Conservation (phyloP, 2,888 invertebrate species). For the Mystacides longicornis region DNA sequence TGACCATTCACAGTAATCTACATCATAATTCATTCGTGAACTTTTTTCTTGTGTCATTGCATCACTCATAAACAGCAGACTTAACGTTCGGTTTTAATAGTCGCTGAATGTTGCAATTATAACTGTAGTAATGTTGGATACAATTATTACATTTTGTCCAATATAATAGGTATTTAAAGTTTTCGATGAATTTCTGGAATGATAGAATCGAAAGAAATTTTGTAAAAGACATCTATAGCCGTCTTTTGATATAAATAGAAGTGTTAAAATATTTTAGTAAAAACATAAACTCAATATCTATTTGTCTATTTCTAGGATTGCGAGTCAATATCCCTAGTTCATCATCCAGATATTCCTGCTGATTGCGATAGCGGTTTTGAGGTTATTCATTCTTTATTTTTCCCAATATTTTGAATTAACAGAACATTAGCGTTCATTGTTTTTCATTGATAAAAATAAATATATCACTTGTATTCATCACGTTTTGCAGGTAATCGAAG, state of each 20-base stretch:
- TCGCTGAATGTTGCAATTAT: too few species aligned
- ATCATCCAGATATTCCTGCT: constrained; percentile 8
- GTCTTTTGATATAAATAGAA: background rate
- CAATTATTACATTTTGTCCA: too few species aligned
- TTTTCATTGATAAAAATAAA: background rate
- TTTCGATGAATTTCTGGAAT: too few species aligned
- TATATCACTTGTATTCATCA: background rate
- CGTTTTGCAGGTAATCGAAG: constrained; percentile 35
- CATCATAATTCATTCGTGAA: too few species aligned
- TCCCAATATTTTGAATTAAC: background rate
- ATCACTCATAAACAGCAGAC: too few species aligned
- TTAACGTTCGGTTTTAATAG: too few species aligned
- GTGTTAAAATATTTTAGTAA: background rate
- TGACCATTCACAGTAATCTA: too few species aligned
- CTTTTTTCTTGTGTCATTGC: too few species aligned
- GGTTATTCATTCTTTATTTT: constrained; percentile 29
- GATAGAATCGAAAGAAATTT: too few species aligned
- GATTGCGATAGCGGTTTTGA: constrained; percentile 39
- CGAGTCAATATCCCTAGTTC: constrained; percentile 27
- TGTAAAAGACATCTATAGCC: too few species aligned
- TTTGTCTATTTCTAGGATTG: constrained; percentile 32
- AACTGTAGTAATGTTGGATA: too few species aligned
- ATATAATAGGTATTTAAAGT: too few species aligned
- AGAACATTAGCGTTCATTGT: background rate
- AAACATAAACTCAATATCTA: background rate